phyloP scores from a whole-genome alignment of 2,888 invertebrate species.

The Synanthedon myopaeformis region DNA sequence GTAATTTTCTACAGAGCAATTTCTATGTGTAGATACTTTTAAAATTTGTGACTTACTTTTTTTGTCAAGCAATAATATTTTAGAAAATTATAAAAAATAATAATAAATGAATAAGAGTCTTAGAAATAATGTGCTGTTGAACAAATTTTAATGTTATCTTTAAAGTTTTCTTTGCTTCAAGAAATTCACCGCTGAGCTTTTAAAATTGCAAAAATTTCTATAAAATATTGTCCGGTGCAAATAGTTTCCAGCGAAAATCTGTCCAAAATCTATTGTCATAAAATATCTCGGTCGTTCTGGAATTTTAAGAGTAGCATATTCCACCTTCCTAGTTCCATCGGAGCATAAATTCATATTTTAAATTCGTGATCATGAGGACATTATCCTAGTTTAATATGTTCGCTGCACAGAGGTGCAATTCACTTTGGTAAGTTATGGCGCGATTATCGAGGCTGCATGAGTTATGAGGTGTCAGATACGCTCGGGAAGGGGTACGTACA shows the following conservation, averaged over 20 bases:
- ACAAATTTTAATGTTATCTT: too few species aligned
- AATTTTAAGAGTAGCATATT: slow-evolving; percentile 3
- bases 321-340: slow-evolving; percentile 5
- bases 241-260: neutral
- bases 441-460: slow-evolving; percentile 42
- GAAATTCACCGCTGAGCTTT: too few species aligned
- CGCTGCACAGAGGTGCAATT: slow-evolving; percentile 31
- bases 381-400: slow-evolving; percentile 41
- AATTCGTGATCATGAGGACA: slow-evolving; percentile 37
- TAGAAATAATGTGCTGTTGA: too few species aligned
- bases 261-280: neutral
- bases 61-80: too few species aligned
- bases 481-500: neutral
- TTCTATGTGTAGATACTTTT: too few species aligned
- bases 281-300: neutral
- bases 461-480: slow-evolving; percentile 22
- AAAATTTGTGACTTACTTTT: too few species aligned
- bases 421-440: slow-evolving; percentile 36
- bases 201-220: too few species aligned
- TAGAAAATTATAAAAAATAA: too few species aligned
- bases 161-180: too few species aligned
- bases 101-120: too few species aligned
- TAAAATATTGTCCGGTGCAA: neutral
- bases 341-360: slow-evolving; percentile 39
- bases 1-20: neutral